Percentiles rank a stretch among this genome's conserved stretches.
phyloP scores from a whole-genome alignment of 2,113 vertebrate genomes.

The Osmerus eperlanus region DNA sequence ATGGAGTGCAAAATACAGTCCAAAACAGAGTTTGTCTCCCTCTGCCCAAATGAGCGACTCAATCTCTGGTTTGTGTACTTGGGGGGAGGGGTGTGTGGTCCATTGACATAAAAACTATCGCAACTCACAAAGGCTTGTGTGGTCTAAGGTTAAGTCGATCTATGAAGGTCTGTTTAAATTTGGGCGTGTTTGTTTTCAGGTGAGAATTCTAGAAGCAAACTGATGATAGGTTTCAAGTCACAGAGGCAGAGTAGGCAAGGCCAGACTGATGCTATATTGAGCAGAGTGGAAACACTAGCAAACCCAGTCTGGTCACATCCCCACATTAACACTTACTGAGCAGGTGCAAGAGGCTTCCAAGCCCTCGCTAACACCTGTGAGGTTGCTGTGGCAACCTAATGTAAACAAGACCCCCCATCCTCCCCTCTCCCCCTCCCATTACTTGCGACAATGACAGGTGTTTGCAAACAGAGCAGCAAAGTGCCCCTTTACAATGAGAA shows the following conservation, averaged over 20 bases:
- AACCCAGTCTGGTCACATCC: too few relatives aligned
- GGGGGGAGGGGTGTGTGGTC: constrained; percentile 15
- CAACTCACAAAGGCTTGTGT: too few relatives aligned
- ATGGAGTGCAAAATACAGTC: constrained; percentile 24
- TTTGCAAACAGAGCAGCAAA: background rate
- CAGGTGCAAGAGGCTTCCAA: background rate
- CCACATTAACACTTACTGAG: background rate
- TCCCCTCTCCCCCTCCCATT: background rate
- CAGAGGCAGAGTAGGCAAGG: too few relatives aligned
- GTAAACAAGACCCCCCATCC: background rate
- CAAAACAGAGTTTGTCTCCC: background rate
- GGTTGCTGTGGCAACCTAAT: constrained; percentile 10
- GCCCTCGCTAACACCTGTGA: background rate
- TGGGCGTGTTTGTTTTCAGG: too few relatives aligned
- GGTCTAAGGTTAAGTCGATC: too few relatives aligned
- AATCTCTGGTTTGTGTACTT: constrained; percentile 48
- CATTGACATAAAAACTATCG: too few relatives aligned
- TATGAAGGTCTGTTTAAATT: too few relatives aligned
- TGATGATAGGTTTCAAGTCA: too few relatives aligned
- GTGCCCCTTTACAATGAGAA: background rate
- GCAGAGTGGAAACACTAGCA: too few relatives aligned
- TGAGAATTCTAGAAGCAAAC: too few relatives aligned
- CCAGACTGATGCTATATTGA: too few relatives aligned
- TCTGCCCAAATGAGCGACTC: constrained; percentile 5
- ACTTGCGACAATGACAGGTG: background rate